Percentiles rank a stretch among this genome's conserved stretches.
These are phyloP conservation scores for Cephus runcator DNA, from an alignment of 2,888 invertebrate genomes.

Conservation along the genomic window DNA sequence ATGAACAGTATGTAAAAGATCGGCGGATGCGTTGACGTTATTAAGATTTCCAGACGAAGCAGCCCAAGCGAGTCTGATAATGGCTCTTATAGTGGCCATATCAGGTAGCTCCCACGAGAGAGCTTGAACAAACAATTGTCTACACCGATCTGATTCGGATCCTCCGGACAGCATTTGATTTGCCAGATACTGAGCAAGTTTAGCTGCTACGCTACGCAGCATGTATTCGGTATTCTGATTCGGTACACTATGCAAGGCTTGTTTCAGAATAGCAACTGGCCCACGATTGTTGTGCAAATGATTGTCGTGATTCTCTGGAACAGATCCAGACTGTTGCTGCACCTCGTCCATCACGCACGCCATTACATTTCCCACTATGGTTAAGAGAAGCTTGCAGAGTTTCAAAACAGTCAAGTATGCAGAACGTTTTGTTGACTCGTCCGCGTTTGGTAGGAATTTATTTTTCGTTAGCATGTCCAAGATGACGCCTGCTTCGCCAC, in stretches of 20 bases:
- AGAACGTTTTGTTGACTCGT: conserved; percentile 81
- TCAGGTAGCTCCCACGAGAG: conserved; percentile 79
- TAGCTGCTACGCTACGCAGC: conserved; percentile 83
- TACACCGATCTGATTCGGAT: conserved; percentile 67
- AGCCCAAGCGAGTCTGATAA: conserved; percentile 83
- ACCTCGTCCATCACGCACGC: conserved; percentile 72
- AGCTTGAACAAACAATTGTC: conserved; percentile 69
- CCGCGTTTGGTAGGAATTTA: conserved; percentile 83
- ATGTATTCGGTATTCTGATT: conserved; percentile 87
- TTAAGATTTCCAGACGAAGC: conserved; percentile 77
- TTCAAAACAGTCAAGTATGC: conserved; percentile 90
- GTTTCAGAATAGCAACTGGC: conserved; percentile 74
- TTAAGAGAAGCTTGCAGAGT: conserved; percentile 88
- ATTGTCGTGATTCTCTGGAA: conserved; percentile 64
- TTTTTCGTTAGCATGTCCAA: conserved; percentile 86
- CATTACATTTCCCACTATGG: conserved; percentile 85
- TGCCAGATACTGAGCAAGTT: conserved; percentile 83
- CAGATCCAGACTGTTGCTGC: conserved; percentile 64
- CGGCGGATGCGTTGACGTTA: conserved; percentile 70
- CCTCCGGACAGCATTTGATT: conserved; percentile 73
- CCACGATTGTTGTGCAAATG: conserved; percentile 58
- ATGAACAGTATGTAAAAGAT: conserved; percentile 74
- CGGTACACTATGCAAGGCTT: conserved; percentile 86
- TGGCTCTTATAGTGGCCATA: conserved; percentile 76
- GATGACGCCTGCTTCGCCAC: conserved; percentile 75